These are phyloP conservation scores for Acanthoscelides obtectus DNA, from an alignment of 2,888 invertebrate genomes.

Conservation along the genomic window DNA sequence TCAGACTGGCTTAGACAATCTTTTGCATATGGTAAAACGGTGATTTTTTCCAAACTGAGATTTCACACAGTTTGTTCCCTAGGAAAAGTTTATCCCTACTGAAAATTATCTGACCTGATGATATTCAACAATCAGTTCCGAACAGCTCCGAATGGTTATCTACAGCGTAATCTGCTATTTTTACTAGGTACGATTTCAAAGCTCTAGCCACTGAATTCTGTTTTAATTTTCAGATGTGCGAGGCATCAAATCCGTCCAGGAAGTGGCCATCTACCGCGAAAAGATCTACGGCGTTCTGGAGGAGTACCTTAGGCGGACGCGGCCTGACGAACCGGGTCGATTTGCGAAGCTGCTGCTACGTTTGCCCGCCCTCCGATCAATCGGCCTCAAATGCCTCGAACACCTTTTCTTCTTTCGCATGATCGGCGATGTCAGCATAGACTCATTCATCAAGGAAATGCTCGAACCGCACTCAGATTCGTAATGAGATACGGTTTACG, in stretches of 20 bases:
- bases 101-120: too few species aligned
- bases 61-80: too few species aligned
- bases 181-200: too few species aligned
- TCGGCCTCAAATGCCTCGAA: conserved; percentile 90
- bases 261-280: conserved; percentile 84
- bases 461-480: conserved; percentile 55
- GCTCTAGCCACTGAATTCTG: too few species aligned
- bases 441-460: conserved; percentile 78
- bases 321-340: conserved; percentile 88
- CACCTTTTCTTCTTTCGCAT: conserved; percentile 92
- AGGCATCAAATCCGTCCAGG: conserved; percentile 75
- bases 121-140: too few species aligned
- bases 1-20: too few species aligned
- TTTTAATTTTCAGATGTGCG: conserved; percentile 66
- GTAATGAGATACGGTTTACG: not conserved
- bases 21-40: too few species aligned
- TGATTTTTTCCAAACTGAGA: too few species aligned
- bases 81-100: too few species aligned
- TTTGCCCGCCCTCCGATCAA: conserved; percentile 83
- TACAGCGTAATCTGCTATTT: too few species aligned
- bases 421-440: conserved; percentile 81
- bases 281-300: conserved; percentile 94
- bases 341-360: conserved; percentile 92
- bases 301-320: conserved; percentile 85
- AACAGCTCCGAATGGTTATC: too few species aligned